Conservation (phyloP, 2,888 invertebrate species). For the Cerceris ruficornis region DNA sequence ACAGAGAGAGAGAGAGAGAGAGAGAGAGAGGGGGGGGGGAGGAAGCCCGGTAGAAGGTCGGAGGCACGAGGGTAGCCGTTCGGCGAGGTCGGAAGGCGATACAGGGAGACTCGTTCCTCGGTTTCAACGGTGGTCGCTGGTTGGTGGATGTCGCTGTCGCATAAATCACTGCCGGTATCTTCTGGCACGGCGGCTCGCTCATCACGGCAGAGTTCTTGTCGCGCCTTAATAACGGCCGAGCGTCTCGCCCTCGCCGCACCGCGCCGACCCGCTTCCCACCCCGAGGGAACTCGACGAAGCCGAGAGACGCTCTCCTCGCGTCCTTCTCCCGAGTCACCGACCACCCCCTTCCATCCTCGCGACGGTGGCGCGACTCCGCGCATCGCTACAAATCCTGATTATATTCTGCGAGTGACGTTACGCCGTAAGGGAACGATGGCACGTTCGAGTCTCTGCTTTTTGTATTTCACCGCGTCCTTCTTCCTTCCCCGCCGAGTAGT, state of each 20-base stretch:
- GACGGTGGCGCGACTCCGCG: constrained; percentile 56
- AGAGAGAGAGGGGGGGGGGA: constrained; percentile 21
- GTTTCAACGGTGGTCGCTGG: constrained; percentile 64
- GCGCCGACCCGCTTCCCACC: constrained; percentile 13
- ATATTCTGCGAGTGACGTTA: constrained; percentile 82
- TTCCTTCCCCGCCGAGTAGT: constrained; percentile 17
- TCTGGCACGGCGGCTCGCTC: constrained; percentile 80
- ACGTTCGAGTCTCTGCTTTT: constrained; percentile 80
- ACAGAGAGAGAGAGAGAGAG: constrained; percentile 25
- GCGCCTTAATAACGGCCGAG: constrained; percentile 80
- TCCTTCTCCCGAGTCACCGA: constrained; percentile 46
- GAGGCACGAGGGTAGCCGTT: constrained; percentile 23
- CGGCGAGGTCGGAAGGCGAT: constrained; percentile 57
- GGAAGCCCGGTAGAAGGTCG: constrained; percentile 3
- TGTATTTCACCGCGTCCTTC: constrained; percentile 73
- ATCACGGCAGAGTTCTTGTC: constrained; percentile 81
- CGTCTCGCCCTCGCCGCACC: constrained; percentile 70
- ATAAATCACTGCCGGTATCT: constrained; percentile 81
- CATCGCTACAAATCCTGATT: constrained; percentile 83
- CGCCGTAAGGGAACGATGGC: constrained; percentile 77
- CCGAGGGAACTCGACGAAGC: background rate
- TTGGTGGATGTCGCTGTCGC: constrained; percentile 78
- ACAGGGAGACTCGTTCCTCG: constrained; percentile 65
- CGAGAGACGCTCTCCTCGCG: constrained; percentile 26
- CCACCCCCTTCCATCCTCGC: constrained; percentile 31